These are phyloP conservation scores for Percopsis transmontana DNA, from an alignment of 2,113 vertebrate species.

Conservation along the genomic window DNA sequence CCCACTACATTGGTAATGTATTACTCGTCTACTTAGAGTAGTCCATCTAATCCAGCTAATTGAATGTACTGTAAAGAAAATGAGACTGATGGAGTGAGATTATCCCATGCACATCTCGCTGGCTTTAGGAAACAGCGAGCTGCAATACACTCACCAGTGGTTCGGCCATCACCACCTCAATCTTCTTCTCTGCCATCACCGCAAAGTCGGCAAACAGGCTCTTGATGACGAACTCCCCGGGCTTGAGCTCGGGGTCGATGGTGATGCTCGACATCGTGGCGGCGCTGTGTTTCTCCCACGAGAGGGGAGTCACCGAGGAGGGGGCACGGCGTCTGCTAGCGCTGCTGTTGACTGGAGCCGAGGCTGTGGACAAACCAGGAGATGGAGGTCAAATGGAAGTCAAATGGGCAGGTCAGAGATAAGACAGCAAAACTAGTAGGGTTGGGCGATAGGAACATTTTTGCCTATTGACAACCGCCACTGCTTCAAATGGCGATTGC, in stretches of 20 bases:
- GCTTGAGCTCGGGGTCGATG: slow-evolving; percentile 98
- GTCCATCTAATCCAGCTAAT: too few species aligned
- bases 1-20: too few species aligned
- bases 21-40: too few species aligned
- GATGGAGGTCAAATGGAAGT: slow-evolving; percentile 41
- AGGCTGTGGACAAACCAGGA: slow-evolving; percentile 75
- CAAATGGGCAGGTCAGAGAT: not conserved
- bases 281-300: slow-evolving; percentile 71
- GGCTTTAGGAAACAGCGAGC: slow-evolving; percentile 11
- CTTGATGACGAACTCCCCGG: slow-evolving; percentile 99
- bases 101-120: too few species aligned
- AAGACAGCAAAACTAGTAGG: too few species aligned
- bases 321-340: slow-evolving; percentile 71
- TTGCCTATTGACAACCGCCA: too few species aligned
- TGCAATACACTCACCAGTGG: slow-evolving; percentile 88
- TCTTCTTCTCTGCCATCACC: slow-evolving; percentile 98
- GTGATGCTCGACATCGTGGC: slow-evolving; percentile 96
- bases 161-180: slow-evolving; percentile 99
- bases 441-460: too few species aligned
- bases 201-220: slow-evolving; percentile 98
- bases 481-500: too few species aligned
- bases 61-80: too few species aligned
- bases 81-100: too few species aligned
- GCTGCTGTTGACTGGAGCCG: slow-evolving; percentile 86
- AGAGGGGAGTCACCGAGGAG: slow-evolving; percentile 64